These are phyloP conservation scores for Erinaceus europaeus DNA, from an alignment of 2,113 vertebrate genomes.

Conservation along the genomic window DNA sequence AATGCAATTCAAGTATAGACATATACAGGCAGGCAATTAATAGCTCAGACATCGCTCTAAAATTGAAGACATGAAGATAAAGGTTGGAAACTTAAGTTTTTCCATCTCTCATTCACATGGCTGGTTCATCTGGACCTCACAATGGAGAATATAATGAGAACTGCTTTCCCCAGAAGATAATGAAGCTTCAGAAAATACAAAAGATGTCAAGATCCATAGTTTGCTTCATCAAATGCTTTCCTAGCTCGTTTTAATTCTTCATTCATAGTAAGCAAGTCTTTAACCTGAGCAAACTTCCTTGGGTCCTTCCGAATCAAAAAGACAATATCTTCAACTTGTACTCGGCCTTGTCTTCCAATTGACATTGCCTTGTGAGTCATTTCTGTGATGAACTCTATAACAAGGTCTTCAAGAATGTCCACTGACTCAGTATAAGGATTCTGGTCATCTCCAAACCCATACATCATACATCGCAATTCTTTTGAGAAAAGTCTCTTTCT, in stretches of 20 bases:
- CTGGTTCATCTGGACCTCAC: background rate
- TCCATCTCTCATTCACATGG: background rate
- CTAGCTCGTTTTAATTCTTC: no score
- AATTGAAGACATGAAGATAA: background rate
- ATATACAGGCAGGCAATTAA: background rate
- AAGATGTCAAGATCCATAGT: slow-evolving; percentile 87
- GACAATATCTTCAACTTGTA: no score
- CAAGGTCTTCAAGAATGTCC: slow-evolving; percentile 90
- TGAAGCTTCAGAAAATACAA: background rate
- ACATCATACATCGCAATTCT: slow-evolving; percentile 83
- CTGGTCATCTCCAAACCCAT: slow-evolving; percentile 92
- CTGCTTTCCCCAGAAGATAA: background rate
- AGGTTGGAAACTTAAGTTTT: background rate
- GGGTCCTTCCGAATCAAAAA: no score
- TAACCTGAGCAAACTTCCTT: no score
- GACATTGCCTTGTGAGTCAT: slow-evolving; percentile 94
- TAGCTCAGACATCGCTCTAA: background rate
- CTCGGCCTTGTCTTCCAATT: no score
- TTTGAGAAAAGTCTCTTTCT: no score
- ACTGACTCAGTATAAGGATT: slow-evolving; percentile 94
- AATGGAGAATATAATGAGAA: background rate
- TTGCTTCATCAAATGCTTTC: no score
- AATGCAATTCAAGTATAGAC: background rate
- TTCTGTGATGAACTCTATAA: slow-evolving; percentile 93
- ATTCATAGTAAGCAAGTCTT: no score